Base-by-base conservation (phyloP, 2,888 invertebrate genomes). In the Parnassius mnemosyne region DNA sequence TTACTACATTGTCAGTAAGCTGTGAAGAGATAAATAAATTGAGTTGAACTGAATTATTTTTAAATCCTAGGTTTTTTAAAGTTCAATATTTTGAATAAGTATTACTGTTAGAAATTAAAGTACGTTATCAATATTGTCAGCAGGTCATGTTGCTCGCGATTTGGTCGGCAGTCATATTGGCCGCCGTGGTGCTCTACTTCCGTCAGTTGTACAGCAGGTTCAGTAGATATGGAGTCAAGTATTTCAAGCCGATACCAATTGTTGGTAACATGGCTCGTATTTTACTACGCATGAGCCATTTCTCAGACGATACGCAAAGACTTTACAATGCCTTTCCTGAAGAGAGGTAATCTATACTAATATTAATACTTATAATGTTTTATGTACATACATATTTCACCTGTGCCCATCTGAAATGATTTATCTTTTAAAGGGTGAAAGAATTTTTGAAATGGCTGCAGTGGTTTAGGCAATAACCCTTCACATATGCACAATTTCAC, bases 221-320 rank as follows among this genome's bases (percentile, higher is more conserved):
- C 67, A 69, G 67, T n/a, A 70, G 66, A 0, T 63, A 66, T 53
- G 80, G 78, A 1, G 74, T 84, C 5, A 78, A 77, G 63, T 64
- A 71, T 53, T 51, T 68, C 3, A 68, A 65, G 0, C 66, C 73
- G 0, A 7, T 77, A 7, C 83, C 83, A 11, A 16, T 76, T 9
- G 25, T 79, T 11, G 79, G 80, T 0, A 75, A 74, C 58, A 71
- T 71, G 67, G 16, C 51, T 9, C 53, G 57, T 0, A 42, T 76
- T 0, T 0, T 78, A 0, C 46, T 77, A 0, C 69, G 72, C 2
- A 60, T 52, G 10, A 69, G 75, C 3, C 78, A 79, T 53, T 65
- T 80, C 10, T 56, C 68, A 5, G 74, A 76, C 0, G 65, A 73
- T 0, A 13, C 76, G 0, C 12, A 63, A 0, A 68, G 52, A 3